Conservation (phyloP, 2,113 vertebrate genomes). For the Charadrius vociferus region DNA sequence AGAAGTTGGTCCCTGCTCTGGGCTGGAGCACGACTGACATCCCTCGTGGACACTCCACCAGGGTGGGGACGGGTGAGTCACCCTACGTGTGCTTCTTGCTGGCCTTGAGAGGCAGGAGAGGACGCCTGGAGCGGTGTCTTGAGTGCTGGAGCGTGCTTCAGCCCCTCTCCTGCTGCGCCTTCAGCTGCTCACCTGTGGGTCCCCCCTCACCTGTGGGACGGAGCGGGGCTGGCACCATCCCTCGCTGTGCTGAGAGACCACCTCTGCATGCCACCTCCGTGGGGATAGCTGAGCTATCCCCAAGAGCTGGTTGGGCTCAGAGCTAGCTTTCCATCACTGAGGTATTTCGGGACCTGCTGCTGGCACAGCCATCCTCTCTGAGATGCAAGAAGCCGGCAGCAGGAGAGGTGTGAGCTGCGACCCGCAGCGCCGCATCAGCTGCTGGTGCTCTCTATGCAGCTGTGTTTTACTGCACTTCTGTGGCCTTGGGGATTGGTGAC, state of each 20-base stretch:
- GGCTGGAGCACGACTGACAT: neutral
- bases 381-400: accelerated
- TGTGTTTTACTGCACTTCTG: neutral
- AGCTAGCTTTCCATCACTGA: neutral
- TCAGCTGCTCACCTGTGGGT: neutral
- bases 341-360: neutral
- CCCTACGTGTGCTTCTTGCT: neutral
- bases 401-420: neutral
- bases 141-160: neutral
- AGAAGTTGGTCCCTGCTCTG: neutral
- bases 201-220: neutral
- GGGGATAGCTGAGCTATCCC: neutral
- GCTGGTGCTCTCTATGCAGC: neutral
- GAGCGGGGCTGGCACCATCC: neutral
- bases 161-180: neutral
- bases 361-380: neutral
- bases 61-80: neutral
- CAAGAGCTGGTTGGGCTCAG: neutral
- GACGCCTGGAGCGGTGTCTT: neutral
- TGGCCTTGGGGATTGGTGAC: neutral
- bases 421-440: accelerated
- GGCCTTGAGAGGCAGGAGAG: neutral
- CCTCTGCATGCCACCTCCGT: neutral
- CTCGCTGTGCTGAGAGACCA: too few relatives aligned
- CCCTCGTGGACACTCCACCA: neutral